These are phyloP conservation scores for Hepsetus odoe DNA, from an alignment of 2,113 vertebrate genomes.

Conservation along the genomic window DNA sequence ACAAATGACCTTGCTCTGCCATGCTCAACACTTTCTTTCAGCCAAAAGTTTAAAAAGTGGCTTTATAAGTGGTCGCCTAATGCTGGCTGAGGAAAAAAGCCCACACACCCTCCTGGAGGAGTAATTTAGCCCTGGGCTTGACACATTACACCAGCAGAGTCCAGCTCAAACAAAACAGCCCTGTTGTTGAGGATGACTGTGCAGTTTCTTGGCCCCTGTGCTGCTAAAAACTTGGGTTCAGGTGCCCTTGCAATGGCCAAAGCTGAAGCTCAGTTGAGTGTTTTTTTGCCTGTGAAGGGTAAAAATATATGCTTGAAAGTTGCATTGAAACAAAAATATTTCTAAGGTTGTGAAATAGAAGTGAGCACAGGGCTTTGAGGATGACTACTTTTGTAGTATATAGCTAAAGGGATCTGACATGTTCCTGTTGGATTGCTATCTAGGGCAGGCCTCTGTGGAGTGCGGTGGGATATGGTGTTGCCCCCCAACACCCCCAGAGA, in stretches of 20 bases:
- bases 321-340: neutral
- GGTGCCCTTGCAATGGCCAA: neutral
- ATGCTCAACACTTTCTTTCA: neutral
- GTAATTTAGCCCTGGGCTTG: conserved; percentile 36
- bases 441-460: conserved; percentile 52
- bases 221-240: conserved; percentile 19
- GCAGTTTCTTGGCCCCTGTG: conserved; percentile 55
- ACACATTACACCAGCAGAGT: conserved; percentile 43
- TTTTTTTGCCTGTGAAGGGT: neutral
- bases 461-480: conserved; percentile 36
- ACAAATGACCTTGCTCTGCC: conserved; percentile 16
- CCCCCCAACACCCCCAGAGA: neutral
- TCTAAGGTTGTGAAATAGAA: conserved; percentile 8
- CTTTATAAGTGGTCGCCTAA: neutral
- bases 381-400: conserved; percentile 18
- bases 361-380: conserved; percentile 26
- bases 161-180: conserved; percentile 58
- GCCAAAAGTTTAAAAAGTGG: neutral
- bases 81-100: neutral
- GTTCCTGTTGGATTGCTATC: conserved; percentile 59
- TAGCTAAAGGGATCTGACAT: conserved; percentile 47
- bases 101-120: conserved; percentile 20
- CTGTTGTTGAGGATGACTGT: conserved; percentile 59
- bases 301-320: neutral
- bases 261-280: neutral